phyloP scores from a whole-genome alignment of 2,888 invertebrate species.

The Eugnorisma glareosa region DNA sequence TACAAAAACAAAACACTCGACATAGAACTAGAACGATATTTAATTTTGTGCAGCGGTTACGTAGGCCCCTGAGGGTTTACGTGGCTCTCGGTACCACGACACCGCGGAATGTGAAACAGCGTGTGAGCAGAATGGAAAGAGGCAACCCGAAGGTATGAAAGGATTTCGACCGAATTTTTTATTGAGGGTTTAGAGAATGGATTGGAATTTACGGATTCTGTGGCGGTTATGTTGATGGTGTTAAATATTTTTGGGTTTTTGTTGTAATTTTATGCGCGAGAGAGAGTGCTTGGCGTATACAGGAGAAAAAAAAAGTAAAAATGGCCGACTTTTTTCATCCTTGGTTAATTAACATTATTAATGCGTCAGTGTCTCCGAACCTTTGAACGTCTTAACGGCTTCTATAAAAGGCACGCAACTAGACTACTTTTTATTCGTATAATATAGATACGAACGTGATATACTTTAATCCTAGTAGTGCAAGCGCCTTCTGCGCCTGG shows the following conservation, averaged over 20 bases:
- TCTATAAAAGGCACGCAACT: background rate
- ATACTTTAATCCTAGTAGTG: too few relatives aligned
- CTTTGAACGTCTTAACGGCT: background rate
- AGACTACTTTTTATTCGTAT: background rate
- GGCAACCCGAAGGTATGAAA: conserved; percentile 65
- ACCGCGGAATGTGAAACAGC: conserved; percentile 75
- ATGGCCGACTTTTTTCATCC: background rate
- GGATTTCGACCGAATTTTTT: conserved; percentile 62
- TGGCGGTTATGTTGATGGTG: conserved; percentile 48
- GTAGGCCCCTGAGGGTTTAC: conserved; percentile 60
- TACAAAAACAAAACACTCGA: conserved; percentile 40
- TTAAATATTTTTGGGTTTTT: conserved; percentile 48
- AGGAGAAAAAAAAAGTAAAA: background rate
- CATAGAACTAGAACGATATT: conserved; percentile 64
- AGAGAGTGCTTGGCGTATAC: too few relatives aligned
- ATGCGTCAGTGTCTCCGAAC: background rate
- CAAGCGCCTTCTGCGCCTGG: too few relatives aligned
- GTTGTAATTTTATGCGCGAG: conserved; percentile 14
- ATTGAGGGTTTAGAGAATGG: conserved; percentile 59
- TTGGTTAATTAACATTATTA: background rate
- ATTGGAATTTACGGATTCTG: conserved; percentile 64
- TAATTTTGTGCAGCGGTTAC: conserved; percentile 74
- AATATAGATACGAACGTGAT: background rate
- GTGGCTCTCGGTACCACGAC: conserved; percentile 68
- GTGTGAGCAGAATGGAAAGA: conserved; percentile 76